A percentile compares a stretch with the other conserved stretches of the same genome.
Evolutionary conservation across 2,113 vertebrate species (phyloP).

Genomic region (Chamaetylas fuelleborni): DNA sequence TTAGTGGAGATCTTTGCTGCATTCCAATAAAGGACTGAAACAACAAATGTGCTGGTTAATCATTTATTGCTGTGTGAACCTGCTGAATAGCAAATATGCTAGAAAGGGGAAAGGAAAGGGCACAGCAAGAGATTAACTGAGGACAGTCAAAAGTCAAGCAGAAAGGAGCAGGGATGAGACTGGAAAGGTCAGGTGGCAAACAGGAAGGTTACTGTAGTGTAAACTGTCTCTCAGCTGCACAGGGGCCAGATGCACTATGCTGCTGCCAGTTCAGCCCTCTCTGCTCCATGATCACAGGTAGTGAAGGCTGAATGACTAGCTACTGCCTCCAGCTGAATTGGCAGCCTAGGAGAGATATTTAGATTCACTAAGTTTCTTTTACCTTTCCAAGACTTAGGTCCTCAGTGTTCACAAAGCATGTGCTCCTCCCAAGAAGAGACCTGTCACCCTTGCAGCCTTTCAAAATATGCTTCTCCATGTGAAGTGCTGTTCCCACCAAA

Average conservation of each 20-base stretch:
- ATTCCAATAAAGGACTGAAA: constrained; percentile 25
- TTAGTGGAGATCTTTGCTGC: background rate
- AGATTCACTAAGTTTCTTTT: background rate
- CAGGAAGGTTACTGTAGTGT: constrained; percentile 1
- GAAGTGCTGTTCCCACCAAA: background rate
- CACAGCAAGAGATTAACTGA: constrained; percentile 58
- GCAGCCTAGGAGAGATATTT: background rate
- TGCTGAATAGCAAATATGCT: constrained; percentile 58
- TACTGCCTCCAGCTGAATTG: background rate
- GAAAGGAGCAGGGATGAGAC: background rate
- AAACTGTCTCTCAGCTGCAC: background rate
- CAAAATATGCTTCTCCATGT: background rate
- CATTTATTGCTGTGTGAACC: constrained; percentile 48
- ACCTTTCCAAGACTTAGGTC: background rate
- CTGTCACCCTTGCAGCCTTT: background rate
- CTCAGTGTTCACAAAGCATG: fast-evolving
- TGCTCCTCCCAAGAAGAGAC: background rate
- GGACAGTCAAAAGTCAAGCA: constrained; percentile 64
- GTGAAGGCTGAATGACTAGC: background rate
- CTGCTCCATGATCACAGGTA: background rate
- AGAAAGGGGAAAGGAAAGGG: constrained; percentile 53
- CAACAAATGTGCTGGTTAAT: constrained; percentile 48
- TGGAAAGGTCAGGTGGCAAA: constrained; percentile 24
- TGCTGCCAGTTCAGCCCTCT: background rate
- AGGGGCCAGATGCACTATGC: background rate